A percentile compares a stretch with the other conserved stretches of the same genome.
phyloP scores from a whole-genome alignment of 2,797 vertebrate genomes.

The Coregonus sp. region DNA sequence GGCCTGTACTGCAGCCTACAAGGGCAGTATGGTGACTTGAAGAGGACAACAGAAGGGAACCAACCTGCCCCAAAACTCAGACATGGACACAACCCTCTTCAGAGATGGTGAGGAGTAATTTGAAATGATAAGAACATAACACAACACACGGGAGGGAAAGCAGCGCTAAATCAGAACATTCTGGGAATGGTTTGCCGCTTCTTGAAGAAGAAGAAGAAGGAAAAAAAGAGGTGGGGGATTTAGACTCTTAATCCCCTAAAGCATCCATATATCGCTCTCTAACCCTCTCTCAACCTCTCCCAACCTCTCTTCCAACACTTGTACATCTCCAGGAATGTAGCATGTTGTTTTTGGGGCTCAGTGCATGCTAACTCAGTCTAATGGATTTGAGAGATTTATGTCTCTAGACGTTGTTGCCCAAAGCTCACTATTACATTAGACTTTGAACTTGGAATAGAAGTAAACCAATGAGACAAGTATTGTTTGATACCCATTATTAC shows the following conservation, averaged over 20 bases:
- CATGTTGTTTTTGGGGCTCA: conserved; percentile 66
- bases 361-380: conserved; percentile 39
- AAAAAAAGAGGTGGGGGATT: conserved; percentile 34
- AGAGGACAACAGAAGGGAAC: not conserved
- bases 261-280: conserved; percentile 46
- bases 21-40: not conserved
- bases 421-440: conserved; percentile 43
- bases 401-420: conserved; percentile 53
- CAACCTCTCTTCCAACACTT: conserved; percentile 41
- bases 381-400: conserved; percentile 51
- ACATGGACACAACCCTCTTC: not conserved
- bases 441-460: conserved; percentile 37
- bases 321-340: conserved; percentile 69
- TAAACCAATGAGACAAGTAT: conserved; percentile 39
- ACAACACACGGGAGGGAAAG: conserved; percentile 3
- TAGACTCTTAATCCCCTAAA: conserved; percentile 56
- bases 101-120: conserved; percentile 24
- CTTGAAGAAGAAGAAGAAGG: conserved; percentile 3
- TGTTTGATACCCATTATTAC: conserved; percentile 46
- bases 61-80: not conserved
- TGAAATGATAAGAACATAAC: conserved; percentile 10
- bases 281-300: conserved; percentile 10
- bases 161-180: conserved; percentile 3
- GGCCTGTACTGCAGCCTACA: too few species aligned
- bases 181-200: conserved; percentile 4